Evolutionary conservation across 2,888 invertebrate genomes (phyloP), one percentile per base, ranked within the genome.

Genomic region (Meandrusa payeni): DNA sequence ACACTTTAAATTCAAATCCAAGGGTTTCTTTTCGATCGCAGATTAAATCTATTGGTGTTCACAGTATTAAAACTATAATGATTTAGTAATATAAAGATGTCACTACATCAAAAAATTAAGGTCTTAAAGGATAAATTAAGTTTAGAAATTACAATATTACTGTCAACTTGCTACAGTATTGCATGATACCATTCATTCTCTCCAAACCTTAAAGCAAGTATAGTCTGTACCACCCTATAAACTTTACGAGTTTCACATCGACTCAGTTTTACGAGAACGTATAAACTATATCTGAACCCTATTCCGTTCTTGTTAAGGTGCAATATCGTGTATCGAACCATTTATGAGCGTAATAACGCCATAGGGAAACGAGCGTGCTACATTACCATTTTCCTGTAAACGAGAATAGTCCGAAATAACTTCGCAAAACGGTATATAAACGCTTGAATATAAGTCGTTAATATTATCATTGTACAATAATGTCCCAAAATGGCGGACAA

Each of bases 201-300:
- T 10, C 34, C 41, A 32, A 22, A 22, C 20, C 6, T 24, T n/a
- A 37, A 43, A 34, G 34, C 22, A 12, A 43, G 24, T 27, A 33
- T 41, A 32, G 32, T 50, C 40, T 50, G 39, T 31, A 36, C 23
- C 47, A 47, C 49, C 54, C 52, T 45, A 58, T 67, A 64, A 67
- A 64, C 33, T 69, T 72, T 69, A 74, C 56, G 65, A 61, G 44
- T 26, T 48, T 50, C 47, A 48, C 52, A 57, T 49, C 44, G 55
- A 51, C 41, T 51, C 41, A 39, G 45, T 57, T 67, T 69, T 70
- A 71, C 55, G 59, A 53, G 41, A 40, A 15, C 17, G 24, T 27
- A 20, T 40, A 46, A 51, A 52, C 37, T 42, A 46, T 37, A 48
- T 55, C 50, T 37, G 46, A 57, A 54, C 61, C 57, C 54, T 70